phyloP scores from a whole-genome alignment of 2,113 vertebrate species.

The Zapornia atra region DNA sequence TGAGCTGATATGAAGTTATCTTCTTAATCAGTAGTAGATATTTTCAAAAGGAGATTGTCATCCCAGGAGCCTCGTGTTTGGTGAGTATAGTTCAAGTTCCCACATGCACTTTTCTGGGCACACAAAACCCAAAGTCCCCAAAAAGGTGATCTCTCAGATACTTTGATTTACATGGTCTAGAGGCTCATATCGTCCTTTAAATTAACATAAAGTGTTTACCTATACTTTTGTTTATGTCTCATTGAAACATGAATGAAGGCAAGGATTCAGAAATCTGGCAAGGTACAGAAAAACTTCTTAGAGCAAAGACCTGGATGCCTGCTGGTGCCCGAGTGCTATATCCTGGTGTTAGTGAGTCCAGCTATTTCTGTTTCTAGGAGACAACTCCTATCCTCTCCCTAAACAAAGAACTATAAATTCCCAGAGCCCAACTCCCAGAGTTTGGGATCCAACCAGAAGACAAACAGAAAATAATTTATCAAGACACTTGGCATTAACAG shows the following conservation, averaged over 20 bases:
- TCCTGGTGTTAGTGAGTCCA: not conserved
- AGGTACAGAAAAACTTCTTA: not conserved
- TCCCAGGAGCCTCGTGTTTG: accelerated
- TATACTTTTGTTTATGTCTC: not conserved
- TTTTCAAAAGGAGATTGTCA: not conserved
- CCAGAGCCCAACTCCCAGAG: not conserved
- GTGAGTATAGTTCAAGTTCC: not conserved
- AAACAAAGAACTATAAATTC: not conserved
- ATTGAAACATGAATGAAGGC: not conserved
- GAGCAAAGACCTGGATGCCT: not conserved
- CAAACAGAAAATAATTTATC: not conserved
- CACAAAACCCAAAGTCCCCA: not conserved
- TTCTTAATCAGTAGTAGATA: not conserved
- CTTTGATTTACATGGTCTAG: not conserved
- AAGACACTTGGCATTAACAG: not conserved
- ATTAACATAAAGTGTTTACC: not conserved
- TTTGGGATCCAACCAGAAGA: not conserved
- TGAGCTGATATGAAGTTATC: not conserved
- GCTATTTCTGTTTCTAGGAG: not conserved
- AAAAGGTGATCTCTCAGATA: not conserved
- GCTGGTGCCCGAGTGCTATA: not conserved
- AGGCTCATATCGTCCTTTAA: not conserved
- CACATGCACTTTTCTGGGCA: not conserved
- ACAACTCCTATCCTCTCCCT: not conserved
- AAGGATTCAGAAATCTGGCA: not conserved